Percentiles rank a stretch among this genome's conserved stretches.
These are phyloP conservation scores for Sapajus apella DNA, from an alignment of 2,113 vertebrate genomes.

Conservation along the genomic window DNA sequence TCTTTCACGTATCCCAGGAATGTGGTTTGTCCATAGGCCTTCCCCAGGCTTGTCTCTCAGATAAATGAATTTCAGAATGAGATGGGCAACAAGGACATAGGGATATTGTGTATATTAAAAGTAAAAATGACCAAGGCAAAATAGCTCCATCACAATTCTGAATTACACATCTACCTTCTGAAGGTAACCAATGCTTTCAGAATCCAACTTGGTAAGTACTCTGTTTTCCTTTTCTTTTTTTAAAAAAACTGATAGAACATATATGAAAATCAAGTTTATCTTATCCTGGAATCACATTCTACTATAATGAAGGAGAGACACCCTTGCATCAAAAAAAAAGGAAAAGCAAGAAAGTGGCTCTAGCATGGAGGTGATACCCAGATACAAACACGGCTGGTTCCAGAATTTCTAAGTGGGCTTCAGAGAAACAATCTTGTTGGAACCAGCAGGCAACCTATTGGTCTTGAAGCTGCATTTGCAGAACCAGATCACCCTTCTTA, in stretches of 20 bases:
- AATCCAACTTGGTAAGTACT: background rate
- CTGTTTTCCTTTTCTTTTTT: background rate
- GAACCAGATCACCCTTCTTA: background rate
- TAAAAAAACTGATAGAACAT: background rate
- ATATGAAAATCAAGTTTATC: slow-evolving; percentile 13
- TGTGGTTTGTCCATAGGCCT: background rate
- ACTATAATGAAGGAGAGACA: background rate
- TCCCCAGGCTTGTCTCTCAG: background rate
- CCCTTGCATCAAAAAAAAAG: background rate
- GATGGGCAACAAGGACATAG: background rate
- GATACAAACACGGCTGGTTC: background rate
- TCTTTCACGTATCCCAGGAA: background rate
- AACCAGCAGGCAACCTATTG: background rate
- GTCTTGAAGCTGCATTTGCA: background rate
- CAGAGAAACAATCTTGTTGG: background rate
- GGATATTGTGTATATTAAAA: slow-evolving; percentile 11
- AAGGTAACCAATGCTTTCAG: slow-evolving; percentile 11
- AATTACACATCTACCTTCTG: slow-evolving; percentile 20
- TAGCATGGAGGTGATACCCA: background rate
- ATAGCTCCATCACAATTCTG: background rate
- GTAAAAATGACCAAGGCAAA: background rate
- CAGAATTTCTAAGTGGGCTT: background rate
- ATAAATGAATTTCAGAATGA: background rate
- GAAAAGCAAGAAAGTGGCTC: background rate
- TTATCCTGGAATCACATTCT: background rate